A percentile compares a stretch with the other conserved stretches of the same genome.
These are phyloP conservation scores for Pluvianellus socialis DNA, from an alignment of 2,113 vertebrate species.

Conservation along the genomic window DNA sequence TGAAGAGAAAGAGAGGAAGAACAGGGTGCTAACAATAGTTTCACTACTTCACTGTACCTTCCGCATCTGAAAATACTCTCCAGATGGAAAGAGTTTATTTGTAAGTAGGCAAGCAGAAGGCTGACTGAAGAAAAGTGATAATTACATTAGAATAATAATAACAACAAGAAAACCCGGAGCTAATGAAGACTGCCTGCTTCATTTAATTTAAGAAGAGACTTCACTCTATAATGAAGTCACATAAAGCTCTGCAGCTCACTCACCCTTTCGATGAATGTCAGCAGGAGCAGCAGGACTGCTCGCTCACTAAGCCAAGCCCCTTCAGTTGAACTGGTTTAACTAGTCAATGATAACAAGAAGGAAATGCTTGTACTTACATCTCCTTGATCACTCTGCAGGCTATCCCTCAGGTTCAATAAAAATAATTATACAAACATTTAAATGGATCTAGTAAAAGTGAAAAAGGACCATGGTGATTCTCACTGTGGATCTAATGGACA, in stretches of 20 bases:
- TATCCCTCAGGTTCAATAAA: neutral
- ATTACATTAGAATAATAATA: constrained; percentile 58
- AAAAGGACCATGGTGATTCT: neutral
- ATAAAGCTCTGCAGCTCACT: neutral
- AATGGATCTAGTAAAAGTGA: neutral
- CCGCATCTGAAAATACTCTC: constrained; percentile 28
- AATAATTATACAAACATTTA: neutral
- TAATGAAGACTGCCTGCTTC: constrained; percentile 44
- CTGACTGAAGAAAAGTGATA: constrained; percentile 49
- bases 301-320: neutral
- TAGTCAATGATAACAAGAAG: neutral
- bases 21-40: neutral
- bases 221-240: constrained; percentile 22
- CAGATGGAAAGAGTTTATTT: constrained; percentile 55
- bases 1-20: neutral
- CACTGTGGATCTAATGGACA: neutral
- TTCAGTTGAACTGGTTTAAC: constrained; percentile 14
- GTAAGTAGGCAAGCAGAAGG: constrained; percentile 44
- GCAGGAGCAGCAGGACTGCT: neutral
- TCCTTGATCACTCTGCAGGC: neutral
- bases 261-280: neutral
- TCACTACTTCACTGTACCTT: constrained; percentile 10
- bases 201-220: constrained; percentile 49
- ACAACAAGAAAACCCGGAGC: constrained; percentile 28
- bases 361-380: neutral